These are phyloP conservation scores for Drosophila imparisetae DNA, from an alignment of 2,888 invertebrate genomes.

Conservation along the genomic window DNA sequence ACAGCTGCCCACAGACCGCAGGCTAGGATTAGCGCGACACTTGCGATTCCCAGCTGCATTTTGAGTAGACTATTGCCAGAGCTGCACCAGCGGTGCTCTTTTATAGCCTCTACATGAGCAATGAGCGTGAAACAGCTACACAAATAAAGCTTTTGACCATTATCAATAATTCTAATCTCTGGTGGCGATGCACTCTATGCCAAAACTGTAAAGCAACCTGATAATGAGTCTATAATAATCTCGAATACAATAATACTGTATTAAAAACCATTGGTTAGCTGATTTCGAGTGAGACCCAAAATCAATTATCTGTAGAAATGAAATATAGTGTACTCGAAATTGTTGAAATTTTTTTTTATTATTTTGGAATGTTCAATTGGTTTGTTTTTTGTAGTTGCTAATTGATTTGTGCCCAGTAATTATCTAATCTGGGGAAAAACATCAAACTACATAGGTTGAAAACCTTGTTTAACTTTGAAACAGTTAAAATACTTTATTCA, in stretches of 20 bases:
- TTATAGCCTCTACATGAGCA: conserved; percentile 19
- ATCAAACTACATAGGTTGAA: not conserved
- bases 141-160: conserved; percentile 48
- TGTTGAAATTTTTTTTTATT: not conserved
- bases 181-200: conserved; percentile 37
- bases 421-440: conserved; percentile 2
- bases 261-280: conserved; percentile 1
- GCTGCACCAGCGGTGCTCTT: conserved; percentile 3
- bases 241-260: not conserved
- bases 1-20: conserved; percentile 43
- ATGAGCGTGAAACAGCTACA: not conserved
- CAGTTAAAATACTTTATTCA: no score
- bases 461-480: not conserved
- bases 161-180: conserved; percentile 30
- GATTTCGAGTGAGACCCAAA: conserved; percentile 1
- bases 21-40: conserved; percentile 29
- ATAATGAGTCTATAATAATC: conserved; percentile 48
- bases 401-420: not conserved
- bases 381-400: conserved; percentile 3
- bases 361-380: conserved; percentile 1
- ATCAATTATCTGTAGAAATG: conserved; percentile 1
- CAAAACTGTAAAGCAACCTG: conserved; percentile 28
- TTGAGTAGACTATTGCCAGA: conserved; percentile 18
- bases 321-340: conserved; percentile 5
- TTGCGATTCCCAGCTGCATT: conserved; percentile 28